Percentiles rank a stretch among this genome's conserved stretches.
These are phyloP conservation scores for Morpho deidamia DNA, from an alignment of 2,888 invertebrate species.

Conservation along the genomic window DNA sequence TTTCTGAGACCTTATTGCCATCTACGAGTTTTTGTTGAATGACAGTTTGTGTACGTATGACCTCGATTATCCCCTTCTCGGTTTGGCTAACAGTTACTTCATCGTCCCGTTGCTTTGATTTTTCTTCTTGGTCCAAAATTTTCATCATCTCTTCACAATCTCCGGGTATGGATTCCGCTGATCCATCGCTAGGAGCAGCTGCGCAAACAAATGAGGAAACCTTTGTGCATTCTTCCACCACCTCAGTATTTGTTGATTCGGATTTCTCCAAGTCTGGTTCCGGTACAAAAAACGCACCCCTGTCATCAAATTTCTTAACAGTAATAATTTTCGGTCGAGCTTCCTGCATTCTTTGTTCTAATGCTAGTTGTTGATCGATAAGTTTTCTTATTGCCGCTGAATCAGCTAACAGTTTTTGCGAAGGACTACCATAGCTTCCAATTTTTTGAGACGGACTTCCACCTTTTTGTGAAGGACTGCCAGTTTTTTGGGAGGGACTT, in stretches of 20 bases:
- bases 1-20: conserved; percentile 70
- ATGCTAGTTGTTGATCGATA: conserved; percentile 70
- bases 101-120: conserved; percentile 39
- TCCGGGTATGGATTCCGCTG: conserved; percentile 75
- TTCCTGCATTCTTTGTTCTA: conserved; percentile 61
- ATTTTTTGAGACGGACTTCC: conserved; percentile 70
- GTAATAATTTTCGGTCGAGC: conserved; percentile 63
- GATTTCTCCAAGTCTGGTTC: conserved; percentile 46
- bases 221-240: conserved; percentile 64
- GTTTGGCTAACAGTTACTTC: conserved; percentile 37
- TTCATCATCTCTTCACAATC: conserved; percentile 80
- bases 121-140: conserved; percentile 74
- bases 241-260: conserved; percentile 38
- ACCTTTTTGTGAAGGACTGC: conserved; percentile 68
- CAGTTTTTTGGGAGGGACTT: conserved; percentile 55
- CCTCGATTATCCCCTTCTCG: conserved; percentile 59
- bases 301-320: conserved; percentile 68
- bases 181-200: conserved; percentile 67
- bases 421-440: conserved; percentile 66
- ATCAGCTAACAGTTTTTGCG: conserved; percentile 67
- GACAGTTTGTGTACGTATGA: conserved; percentile 64
- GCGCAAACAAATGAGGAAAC: conserved; percentile 64
- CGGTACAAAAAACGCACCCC: conserved; percentile 69
- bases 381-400: conserved; percentile 68
- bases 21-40: conserved; percentile 69